Percentiles rank a stretch among this genome's conserved stretches.
Evolutionary conservation across 2,797 vertebrate species (phyloP).

Genomic region (Kryptopterus vitreolus): DNA sequence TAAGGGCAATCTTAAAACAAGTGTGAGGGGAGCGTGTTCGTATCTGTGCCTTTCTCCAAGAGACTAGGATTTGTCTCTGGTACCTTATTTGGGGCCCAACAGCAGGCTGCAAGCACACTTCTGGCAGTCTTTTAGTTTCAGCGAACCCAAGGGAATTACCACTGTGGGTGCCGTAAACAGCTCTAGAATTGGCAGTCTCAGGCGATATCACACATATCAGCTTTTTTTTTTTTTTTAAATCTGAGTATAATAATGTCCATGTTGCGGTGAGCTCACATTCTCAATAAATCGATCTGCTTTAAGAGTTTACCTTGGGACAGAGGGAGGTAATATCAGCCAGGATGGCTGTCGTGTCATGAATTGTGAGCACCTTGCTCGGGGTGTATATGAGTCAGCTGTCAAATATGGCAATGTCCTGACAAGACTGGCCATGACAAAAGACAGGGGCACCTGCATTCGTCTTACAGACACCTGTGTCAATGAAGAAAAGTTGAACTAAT

Average conservation of each 20-base stretch:
- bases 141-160: not conserved
- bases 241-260: constrained; percentile 15
- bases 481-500: too few relatives aligned
- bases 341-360: not conserved
- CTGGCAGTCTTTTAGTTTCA: not conserved
- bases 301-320: not conserved
- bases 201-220: not conserved
- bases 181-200: not conserved
- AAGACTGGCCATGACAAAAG: not conserved
- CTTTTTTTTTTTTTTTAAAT: too few relatives aligned
- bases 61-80: not conserved
- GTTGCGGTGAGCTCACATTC: not conserved
- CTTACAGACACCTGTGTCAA: not conserved
- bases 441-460: not conserved
- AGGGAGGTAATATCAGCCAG: not conserved
- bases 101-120: not conserved
- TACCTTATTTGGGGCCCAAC: not conserved
- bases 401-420: not conserved
- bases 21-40: not conserved
- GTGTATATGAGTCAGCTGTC: not conserved
- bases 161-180: not conserved
- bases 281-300: not conserved
- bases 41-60: not conserved
- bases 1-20: not conserved
- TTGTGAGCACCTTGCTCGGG: not conserved